Base-by-base conservation (phyloP, 2,113 vertebrate species). In the Dicerorhinus sumatrensis region DNA sequence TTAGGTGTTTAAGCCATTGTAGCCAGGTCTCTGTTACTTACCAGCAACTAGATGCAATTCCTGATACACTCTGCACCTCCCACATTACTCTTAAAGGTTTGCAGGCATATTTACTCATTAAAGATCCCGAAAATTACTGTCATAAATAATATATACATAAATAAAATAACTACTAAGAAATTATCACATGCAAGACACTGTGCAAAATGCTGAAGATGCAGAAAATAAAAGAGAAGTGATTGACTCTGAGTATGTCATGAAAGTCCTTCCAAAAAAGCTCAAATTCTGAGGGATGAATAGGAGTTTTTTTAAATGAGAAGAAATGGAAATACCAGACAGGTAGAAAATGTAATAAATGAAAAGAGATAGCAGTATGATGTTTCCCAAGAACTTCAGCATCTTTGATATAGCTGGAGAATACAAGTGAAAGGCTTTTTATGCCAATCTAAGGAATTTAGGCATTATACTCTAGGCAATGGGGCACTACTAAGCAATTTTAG, bases 301-400 rank as follows among this genome's bases (percentile, higher is more conserved):
- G 13, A n/a, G 25, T 93, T 93, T 94, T 94, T 95, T n/a, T 60
- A 83, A 91, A 76, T 9, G 36, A 83, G 20, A 79, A 76, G 39
- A 73, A 65, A 87, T 42, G 12, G 12, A 80, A 89, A 81, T 62
- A 80, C 31, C 83, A 62, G 4, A 56, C n/a, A 39, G 16, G 36
- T 70, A 73, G 18, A 79, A 39, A 93, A 77, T 42, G 12, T 81
- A 69, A 23, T 60, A 58, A 92, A 51, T 60, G 1, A 83, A 96
- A 96, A 72, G 31, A 86, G 9, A 39, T 17, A 39, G 3, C 65
- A 42, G 33, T 33, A 8, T 51, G 14, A 25, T 69, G 20, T 88
- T 88, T 83, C 62, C 33, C 17, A 46, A 67, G 69, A 82, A 72
- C 51, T 36, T 87, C 29, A 63, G 33, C 12, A 67, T 60, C 8